A percentile compares a stretch with the other conserved stretches of the same genome.
phyloP scores from a whole-genome alignment of 2,113 vertebrate genomes.

The Passer domesticus region DNA sequence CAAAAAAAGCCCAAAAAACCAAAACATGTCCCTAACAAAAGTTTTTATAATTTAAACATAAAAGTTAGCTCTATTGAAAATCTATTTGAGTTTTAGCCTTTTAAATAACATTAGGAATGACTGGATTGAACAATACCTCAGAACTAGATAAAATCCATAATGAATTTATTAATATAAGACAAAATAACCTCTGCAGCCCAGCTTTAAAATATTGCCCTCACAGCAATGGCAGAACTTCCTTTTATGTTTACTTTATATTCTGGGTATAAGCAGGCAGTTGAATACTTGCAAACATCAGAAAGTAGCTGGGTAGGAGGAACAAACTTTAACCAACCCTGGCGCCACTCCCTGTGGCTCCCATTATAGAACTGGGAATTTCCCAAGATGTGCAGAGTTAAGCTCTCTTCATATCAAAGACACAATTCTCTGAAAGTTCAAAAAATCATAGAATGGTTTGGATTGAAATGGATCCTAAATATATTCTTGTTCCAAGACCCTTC shows the following conservation, averaged over 20 bases:
- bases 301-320: neutral
- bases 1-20: neutral
- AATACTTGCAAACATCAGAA: neutral
- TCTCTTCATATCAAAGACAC: neutral
- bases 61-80: neutral
- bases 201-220: neutral
- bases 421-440: neutral
- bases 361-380: neutral
- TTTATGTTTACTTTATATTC: neutral
- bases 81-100: neutral
- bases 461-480: neutral
- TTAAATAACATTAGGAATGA: neutral
- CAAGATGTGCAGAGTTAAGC: neutral
- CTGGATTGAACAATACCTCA: neutral
- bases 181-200: neutral
- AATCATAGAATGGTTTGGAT: neutral
- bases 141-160: neutral
- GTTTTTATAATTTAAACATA: neutral
- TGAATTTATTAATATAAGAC: neutral
- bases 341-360: accelerated
- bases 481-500: neutral
- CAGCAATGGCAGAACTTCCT: neutral
- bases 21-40: neutral
- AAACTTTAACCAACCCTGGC: neutral
- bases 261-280: neutral